These are phyloP conservation scores for Melanerpes formicivorus DNA, from an alignment of 2,113 vertebrate genomes.

Conservation along the genomic window DNA sequence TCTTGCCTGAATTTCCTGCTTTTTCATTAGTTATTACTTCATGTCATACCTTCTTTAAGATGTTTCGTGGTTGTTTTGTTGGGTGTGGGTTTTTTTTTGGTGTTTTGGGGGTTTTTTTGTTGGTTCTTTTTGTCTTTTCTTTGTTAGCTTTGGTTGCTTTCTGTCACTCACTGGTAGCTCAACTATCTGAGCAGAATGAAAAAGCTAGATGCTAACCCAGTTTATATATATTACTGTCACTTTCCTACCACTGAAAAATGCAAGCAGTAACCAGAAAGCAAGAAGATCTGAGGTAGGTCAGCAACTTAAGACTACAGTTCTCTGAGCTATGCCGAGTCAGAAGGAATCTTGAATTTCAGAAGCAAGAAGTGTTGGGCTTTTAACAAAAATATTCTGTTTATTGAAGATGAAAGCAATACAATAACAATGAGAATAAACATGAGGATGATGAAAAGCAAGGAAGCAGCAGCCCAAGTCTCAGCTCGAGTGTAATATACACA, in stretches of 20 bases:
- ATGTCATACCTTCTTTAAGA: not conserved
- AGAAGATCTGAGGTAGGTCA: conserved; percentile 14
- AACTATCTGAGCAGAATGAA: conserved; percentile 3
- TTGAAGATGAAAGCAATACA: conserved; percentile 64
- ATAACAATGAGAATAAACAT: conserved; percentile 62
- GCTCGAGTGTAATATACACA: conserved; percentile 34
- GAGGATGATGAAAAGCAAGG: conserved; percentile 52
- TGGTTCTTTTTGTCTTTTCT: not conserved
- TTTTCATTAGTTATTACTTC: conserved; percentile 33
- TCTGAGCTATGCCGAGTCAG: conserved; percentile 13
- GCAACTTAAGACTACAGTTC: not conserved
- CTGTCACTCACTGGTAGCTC: conserved; percentile 54
- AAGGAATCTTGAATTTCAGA: conserved; percentile 48
- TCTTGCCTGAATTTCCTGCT: conserved; percentile 48
- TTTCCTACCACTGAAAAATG: conserved; percentile 19
- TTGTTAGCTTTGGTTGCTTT: conserved; percentile 38
- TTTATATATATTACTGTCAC: conserved; percentile 2
- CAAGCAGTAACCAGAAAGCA: not conserved
- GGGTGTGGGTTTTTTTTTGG: no score
- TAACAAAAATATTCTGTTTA: conserved; percentile 53
- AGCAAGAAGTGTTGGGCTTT: not conserved
- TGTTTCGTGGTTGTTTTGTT: not conserved
- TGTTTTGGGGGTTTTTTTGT: not conserved
- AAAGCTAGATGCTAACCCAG: not conserved
- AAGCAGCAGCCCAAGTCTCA: conserved; percentile 38